Base-by-base conservation (phyloP, 2,888 invertebrate genomes). In the Pseudeuparius sepicola region DNA sequence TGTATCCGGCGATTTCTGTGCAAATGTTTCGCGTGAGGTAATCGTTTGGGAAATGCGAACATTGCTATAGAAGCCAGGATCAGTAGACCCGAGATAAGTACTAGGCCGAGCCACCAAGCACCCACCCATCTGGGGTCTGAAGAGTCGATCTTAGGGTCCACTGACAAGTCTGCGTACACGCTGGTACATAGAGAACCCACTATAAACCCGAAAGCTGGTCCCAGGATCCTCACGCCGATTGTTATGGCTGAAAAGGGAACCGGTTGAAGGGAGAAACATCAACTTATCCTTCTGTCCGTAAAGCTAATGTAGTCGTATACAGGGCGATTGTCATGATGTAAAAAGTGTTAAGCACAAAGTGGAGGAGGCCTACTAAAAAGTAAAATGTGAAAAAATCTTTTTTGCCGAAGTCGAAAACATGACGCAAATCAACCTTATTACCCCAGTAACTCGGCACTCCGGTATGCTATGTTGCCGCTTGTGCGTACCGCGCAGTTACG, bases 41-140 rank as follows among this genome's bases (percentile, higher is more conserved):
- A 69, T 56, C 83, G 73, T 44, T 78, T 75, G 39, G 92, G 92
- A 62, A 93, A 93, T 46, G 84, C 84, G 65, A 89, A 88, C 85
- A 96, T 88, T 34, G 87, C 79, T 33, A 83, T 63, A 2, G 90
- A 83, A 36, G 89, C 79, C 37, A 92, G 49, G 59, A 90, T 73
- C 54, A 93, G 75, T 49, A 89, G 70, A 2, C 77, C 74, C 2
- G 90, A 84, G 52, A 92, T 88, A 51, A 92, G 68, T 43, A 89
- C 82, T 57, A 88, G 71, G 28, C 87, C 92, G 39, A 96, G 68
- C 94, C 94, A 96, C 94, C 94, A 96, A 26, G 94, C 94, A 31
- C 94, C 93, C 29, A 94, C 84, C 90, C 92, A 94, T 61, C 83
- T 70, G 3, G 87, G 85, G 65, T 90, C 87, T 24, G 73, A 74